Evolutionary conservation across 2,113 vertebrate genomes (phyloP).

Genomic region (Nettapus auritus): DNA sequence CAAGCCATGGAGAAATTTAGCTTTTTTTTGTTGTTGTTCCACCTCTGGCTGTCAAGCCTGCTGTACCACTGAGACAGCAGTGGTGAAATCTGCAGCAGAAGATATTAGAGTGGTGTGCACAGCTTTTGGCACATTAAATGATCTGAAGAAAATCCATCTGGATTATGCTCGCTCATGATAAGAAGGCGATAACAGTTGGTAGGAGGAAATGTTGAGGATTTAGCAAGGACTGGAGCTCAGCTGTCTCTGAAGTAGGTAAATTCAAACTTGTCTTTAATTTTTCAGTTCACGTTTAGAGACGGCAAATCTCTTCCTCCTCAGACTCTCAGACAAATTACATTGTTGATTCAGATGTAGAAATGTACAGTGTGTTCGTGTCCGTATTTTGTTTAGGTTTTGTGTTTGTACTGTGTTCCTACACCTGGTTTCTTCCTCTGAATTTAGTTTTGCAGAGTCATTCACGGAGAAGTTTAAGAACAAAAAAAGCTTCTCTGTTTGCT

Average conservation of each 20-base stretch:
- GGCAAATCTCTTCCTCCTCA: not conserved
- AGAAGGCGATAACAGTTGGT: not conserved
- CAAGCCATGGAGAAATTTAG: not conserved
- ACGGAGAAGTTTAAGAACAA: not conserved
- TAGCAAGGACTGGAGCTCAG: not conserved
- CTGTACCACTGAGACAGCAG: not conserved
- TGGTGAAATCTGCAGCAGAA: not conserved
- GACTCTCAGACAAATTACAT: not conserved
- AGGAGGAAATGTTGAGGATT: not conserved
- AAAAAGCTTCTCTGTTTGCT: not conserved
- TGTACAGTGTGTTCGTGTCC: not conserved
- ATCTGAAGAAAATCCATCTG: constrained; percentile 18
- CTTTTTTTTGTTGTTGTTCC: not conserved
- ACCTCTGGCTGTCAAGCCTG: not conserved
- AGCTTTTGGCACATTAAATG: not conserved
- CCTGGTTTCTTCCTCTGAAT: not conserved
- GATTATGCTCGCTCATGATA: not conserved
- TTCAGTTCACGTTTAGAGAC: not conserved
- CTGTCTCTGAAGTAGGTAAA: not conserved
- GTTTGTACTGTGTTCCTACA: not conserved
- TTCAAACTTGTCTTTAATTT: not conserved
- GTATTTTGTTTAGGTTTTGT: not conserved
- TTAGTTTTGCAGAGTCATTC: not conserved
- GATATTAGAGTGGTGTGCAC: not conserved
- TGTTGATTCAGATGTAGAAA: not conserved